A percentile compares a stretch with the other conserved stretches of the same genome.
These are phyloP conservation scores for Enteromius trimaculatus DNA, from an alignment of 2,797 vertebrate genomes.

Conservation along the genomic window DNA sequence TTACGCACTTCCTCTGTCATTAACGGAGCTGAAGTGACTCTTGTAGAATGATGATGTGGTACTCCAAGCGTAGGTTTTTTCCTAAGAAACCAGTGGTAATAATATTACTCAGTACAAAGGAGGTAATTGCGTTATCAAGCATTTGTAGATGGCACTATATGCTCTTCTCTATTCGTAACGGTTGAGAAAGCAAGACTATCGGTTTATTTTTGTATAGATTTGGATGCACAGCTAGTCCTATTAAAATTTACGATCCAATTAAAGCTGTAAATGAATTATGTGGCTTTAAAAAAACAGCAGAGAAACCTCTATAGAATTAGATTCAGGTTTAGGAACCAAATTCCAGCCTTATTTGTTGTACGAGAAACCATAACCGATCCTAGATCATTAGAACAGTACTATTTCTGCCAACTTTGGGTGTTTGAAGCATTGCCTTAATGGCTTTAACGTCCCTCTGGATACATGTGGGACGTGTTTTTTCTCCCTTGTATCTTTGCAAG, in stretches of 20 bases:
- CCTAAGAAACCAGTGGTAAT: slow-evolving; percentile 56
- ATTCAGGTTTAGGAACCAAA: background rate
- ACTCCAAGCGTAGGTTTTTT: slow-evolving; percentile 44
- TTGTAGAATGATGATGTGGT: slow-evolving; percentile 31
- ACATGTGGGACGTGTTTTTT: background rate
- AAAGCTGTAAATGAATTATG: slow-evolving; percentile 1
- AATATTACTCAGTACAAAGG: slow-evolving; percentile 29
- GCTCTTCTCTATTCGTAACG: slow-evolving; percentile 5
- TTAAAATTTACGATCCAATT: background rate
- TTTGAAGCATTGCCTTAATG: slow-evolving; percentile 22
- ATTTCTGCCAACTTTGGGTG: background rate
- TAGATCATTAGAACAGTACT: slow-evolving; percentile 11
- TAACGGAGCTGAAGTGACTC: background rate
- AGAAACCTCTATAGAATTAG: slow-evolving; percentile 21
- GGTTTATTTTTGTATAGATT: slow-evolving; percentile 15
- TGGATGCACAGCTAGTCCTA: slow-evolving; percentile 8
- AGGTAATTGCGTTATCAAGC: background rate
- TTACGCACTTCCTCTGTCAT: background rate
- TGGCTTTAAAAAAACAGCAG: slow-evolving; percentile 3
- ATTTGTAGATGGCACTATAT: slow-evolving; percentile 18
- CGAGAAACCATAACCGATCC: background rate
- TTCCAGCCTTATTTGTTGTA: background rate
- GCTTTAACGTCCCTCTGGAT: slow-evolving; percentile 2
- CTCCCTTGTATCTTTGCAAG: background rate
- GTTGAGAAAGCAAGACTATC: slow-evolving; percentile 16